These are phyloP conservation scores for Calcarius ornatus DNA, from an alignment of 2,113 vertebrate genomes.

Conservation along the genomic window DNA sequence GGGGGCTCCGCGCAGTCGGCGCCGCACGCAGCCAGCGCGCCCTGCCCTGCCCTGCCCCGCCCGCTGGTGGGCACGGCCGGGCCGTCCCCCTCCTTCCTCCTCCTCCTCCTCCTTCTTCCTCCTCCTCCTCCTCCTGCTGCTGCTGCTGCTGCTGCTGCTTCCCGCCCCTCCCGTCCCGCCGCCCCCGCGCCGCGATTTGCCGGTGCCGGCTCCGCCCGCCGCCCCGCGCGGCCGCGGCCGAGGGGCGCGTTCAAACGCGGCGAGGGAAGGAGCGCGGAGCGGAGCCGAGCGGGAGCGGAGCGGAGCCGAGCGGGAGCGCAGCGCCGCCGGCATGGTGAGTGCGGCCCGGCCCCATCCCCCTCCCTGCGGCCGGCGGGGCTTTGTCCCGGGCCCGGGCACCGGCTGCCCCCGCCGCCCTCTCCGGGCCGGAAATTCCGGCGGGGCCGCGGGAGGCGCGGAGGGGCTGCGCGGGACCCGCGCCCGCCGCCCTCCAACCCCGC, in stretches of 20 bases:
- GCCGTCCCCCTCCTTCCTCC: not conserved
- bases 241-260: constrained; percentile 57
- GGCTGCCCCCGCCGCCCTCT: not conserved
- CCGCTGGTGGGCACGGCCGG: not conserved
- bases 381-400: not conserved
- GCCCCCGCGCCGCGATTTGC: constrained; percentile 29
- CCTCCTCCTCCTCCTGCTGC: too few relatives aligned
- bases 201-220: constrained; percentile 37
- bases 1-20: not conserved
- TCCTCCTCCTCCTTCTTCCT: too few relatives aligned
- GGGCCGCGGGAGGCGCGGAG: not conserved
- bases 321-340: constrained; percentile 57
- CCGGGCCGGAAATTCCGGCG: constrained; percentile 40
- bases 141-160: not conserved
- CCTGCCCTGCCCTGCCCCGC: not conserved
- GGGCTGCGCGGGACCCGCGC: not conserved
- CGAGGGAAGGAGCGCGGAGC: constrained; percentile 42
- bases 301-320: not conserved
- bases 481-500: not conserved
- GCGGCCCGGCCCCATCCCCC: not conserved
- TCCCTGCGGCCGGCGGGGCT: not conserved
- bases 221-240: constrained; percentile 32
- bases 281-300: not conserved
- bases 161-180: not conserved
- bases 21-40: not conserved